Evolutionary conservation across 2,113 vertebrate species (phyloP), one percentile per base, ranked within the genome.

Genomic region (Gorsachius goisagi): DNA sequence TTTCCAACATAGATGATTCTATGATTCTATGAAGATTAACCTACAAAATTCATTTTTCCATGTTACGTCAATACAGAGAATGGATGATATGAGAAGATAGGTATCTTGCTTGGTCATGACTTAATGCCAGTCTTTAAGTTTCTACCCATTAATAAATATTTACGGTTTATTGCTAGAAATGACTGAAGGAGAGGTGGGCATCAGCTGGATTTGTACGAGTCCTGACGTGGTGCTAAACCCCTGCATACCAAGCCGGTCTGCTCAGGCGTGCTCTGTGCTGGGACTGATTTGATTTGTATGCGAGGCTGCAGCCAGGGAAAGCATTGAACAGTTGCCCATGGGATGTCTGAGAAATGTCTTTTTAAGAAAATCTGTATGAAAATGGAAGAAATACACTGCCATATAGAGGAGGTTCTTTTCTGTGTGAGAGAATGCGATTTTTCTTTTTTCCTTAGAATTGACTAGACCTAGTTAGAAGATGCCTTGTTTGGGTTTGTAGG

Each of bases 321-420:
- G 69, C 11, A 1, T 22, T 63, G 50, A 74, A 19, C n/a, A 18
- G 62, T 35, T 90, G 53, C 89, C 62, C 33, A 6, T 39, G 68
- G 55, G 82, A 91, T 37, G 71, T 9, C 76, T 90, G 66, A 86
- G 77, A 89, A 94, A 89, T 18, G 55, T 39, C 18, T 80, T 89
- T 60, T 79, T 66, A 41, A 68, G 85, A 67, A 88, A 94, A 92
- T 73, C 49, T 55, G 12, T 73, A 59, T 90, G 86, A 89, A 93
- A 94, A 75, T 69, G 33, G 22, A 53, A 30, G 68, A 35, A 39
- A 76, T 17, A 12, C 15, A 4, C 76, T 81, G 88, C 26, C 2
- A 2, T 28, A 12, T 9, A 71, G 41, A 60, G 47, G 52, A 80
- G 37, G 14, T 9, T 60, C 41, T 55, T 76, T 60, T 66, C 45